Evolutionary conservation across 1,140 invertebrate genomes (phyloP).

Genomic region (Aleiodes sp.): DNA sequence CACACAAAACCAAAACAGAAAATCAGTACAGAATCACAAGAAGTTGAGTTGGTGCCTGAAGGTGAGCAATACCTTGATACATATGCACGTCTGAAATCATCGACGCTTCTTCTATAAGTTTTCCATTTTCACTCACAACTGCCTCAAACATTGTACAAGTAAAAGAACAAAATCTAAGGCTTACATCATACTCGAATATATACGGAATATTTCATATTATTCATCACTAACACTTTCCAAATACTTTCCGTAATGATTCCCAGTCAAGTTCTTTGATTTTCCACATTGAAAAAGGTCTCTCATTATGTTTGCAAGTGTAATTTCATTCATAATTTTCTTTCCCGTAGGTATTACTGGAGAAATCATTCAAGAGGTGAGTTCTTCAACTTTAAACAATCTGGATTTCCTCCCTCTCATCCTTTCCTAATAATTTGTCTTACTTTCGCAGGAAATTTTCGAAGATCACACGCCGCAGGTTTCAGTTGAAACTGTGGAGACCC

Average conservation of each 20-base stretch:
- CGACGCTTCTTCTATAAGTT: too few species aligned
- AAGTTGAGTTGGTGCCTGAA: conserved; percentile 39
- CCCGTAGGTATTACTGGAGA: conserved; percentile 42
- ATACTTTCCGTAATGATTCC: conserved; percentile 8
- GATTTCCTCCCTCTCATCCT: background rate
- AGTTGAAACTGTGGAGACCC: conserved; percentile 26
- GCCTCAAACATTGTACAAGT: too few species aligned
- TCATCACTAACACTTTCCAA: conserved; percentile 18
- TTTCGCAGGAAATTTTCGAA: conserved; percentile 40
- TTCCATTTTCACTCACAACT: too few species aligned
- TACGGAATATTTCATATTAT: conserved; percentile 22
- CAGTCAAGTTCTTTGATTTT: conserved; percentile 19
- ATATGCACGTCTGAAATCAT: too few species aligned
- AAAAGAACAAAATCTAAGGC: too few species aligned
- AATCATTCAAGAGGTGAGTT: conserved; percentile 43
- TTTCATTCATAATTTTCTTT: conserved; percentile 20
- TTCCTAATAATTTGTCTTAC: background rate
- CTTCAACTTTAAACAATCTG: background rate
- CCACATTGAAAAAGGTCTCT: conserved; percentile 18
- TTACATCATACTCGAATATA: too few species aligned
- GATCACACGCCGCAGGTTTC: conserved; percentile 26
- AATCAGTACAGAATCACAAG: conserved; percentile 46
- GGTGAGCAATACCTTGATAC: conserved; percentile 45
- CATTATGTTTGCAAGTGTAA: background rate
- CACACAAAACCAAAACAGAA: conserved; percentile 50